Conservation (phyloP, 1,140 invertebrate species). For the Orchestia grillus region DNA sequence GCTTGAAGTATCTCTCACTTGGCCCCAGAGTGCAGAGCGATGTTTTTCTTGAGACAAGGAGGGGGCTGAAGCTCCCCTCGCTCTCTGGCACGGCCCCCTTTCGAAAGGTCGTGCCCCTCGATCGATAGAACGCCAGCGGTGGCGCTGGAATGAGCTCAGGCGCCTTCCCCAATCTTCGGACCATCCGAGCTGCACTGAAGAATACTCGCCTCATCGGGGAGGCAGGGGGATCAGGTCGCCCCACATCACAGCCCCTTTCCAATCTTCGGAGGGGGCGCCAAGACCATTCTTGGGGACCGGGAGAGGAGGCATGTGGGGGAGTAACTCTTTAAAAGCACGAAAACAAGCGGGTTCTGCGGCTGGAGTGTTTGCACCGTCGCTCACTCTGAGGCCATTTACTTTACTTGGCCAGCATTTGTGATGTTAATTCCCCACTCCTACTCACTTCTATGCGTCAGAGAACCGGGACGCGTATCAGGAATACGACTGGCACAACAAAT, state of each 20-base stretch:
- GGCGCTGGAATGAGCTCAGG: constrained; percentile 48
- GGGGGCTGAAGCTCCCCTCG: constrained; percentile 2
- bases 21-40: background rate
- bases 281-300: background rate
- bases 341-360: background rate
- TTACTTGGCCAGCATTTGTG: background rate
- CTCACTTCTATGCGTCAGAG: too few species aligned
- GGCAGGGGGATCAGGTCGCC: background rate
- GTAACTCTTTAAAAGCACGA: constrained; percentile 8
- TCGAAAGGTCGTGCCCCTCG: constrained; percentile 55
- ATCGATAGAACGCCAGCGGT: constrained; percentile 40
- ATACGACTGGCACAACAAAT: too few species aligned
- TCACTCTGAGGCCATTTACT: background rate
- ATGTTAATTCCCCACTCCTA: background rate
- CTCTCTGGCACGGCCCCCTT: constrained; percentile 27
- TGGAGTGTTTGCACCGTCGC: background rate
- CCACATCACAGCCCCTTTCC: constrained; percentile 4
- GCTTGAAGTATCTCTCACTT: constrained; percentile 7
- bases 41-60: constrained; percentile 34
- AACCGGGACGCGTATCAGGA: too few species aligned
- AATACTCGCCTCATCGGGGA: background rate
- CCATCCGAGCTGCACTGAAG: constrained; percentile 44
- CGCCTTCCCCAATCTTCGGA: constrained; percentile 50
- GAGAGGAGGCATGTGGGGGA: background rate
- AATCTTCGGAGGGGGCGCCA: background rate